These are phyloP conservation scores for Steatornis caripensis DNA, from an alignment of 2,113 vertebrate species.

Conservation along the genomic window DNA sequence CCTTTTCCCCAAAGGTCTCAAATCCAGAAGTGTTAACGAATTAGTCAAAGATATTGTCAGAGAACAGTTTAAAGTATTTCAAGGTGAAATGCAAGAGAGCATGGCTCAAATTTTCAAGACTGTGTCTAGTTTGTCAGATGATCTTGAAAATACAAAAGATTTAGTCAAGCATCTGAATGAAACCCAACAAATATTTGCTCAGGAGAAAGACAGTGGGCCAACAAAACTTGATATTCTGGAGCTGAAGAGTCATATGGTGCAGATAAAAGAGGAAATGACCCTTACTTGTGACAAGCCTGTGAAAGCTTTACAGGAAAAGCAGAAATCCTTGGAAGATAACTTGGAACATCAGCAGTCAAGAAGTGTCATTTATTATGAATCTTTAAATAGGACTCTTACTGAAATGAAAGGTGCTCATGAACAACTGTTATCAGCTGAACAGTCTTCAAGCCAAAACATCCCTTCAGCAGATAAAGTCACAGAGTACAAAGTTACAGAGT, in stretches of 20 bases:
- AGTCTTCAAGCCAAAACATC: neutral
- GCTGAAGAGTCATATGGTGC: conserved; percentile 59
- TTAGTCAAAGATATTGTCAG: conserved; percentile 64
- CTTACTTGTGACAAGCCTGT: conserved; percentile 62
- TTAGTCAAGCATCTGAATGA: conserved; percentile 66
- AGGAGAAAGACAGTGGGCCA: conserved; percentile 31
- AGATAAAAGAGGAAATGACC: conserved; percentile 67
- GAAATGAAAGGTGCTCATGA: conserved; percentile 67
- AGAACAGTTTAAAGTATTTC: conserved; percentile 68
- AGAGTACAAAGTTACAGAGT: conserved; percentile 48
- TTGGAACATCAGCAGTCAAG: conserved; percentile 58
- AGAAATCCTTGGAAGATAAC: conserved; percentile 61
- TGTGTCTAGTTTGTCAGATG: conserved; percentile 69
- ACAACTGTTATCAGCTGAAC: conserved; percentile 43
- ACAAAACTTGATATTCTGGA: conserved; percentile 64
- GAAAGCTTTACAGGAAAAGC: conserved; percentile 69
- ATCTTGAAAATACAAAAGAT: conserved; percentile 71
- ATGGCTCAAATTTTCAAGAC: conserved; percentile 73
- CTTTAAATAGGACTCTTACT: conserved; percentile 71
- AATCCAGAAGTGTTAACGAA: conserved; percentile 69
- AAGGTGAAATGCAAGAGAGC: conserved; percentile 69
- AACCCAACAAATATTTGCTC: conserved; percentile 61
- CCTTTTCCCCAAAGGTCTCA: conserved; percentile 60
- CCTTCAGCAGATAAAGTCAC: neutral
- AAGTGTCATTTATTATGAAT: conserved; percentile 63